Conservation (phyloP, 1,140 invertebrate genomes). For the Aporrectodea caliginosa region DNA sequence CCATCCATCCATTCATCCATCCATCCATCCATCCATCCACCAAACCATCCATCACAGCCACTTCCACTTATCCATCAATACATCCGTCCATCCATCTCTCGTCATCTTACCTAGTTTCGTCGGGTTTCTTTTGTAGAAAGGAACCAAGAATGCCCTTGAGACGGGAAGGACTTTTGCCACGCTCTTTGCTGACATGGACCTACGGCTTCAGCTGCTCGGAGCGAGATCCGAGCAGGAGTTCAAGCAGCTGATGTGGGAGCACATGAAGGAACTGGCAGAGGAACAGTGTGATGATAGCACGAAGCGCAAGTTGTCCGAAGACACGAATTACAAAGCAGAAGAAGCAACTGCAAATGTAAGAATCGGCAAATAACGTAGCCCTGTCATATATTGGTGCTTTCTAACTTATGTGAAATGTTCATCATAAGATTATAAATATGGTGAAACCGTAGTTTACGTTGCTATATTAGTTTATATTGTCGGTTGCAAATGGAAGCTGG, state of each 20-base stretch:
- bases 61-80: background rate
- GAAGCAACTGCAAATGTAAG: background rate
- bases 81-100: slow-evolving; percentile 6
- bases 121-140: slow-evolving; percentile 64
- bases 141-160: slow-evolving; percentile 67
- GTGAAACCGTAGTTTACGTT: too few relatives aligned
- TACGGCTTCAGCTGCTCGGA: slow-evolving; percentile 60
- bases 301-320: slow-evolving; percentile 6
- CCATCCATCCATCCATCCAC: too few relatives aligned
- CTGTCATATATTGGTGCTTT: too few relatives aligned
- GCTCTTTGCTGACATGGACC: slow-evolving; percentile 64
- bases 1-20: too few relatives aligned
- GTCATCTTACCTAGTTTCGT: too few relatives aligned
- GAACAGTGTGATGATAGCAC: slow-evolving; percentile 54
- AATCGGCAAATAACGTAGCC: too few relatives aligned
- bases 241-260: slow-evolving; percentile 55
- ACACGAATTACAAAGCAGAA: slow-evolving; percentile 9
- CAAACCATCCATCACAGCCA: background rate
- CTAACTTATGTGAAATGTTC: too few relatives aligned
- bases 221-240: slow-evolving; percentile 55
- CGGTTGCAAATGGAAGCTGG: too few relatives aligned
- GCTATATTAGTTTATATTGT: too few relatives aligned
- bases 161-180: slow-evolving; percentile 67
- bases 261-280: slow-evolving; percentile 60
- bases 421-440: too few relatives aligned